Percentiles rank a stretch among this genome's conserved stretches.
These are phyloP conservation scores for Holacanthus passer DNA, from an alignment of 2,113 vertebrate genomes.

Conservation along the genomic window DNA sequence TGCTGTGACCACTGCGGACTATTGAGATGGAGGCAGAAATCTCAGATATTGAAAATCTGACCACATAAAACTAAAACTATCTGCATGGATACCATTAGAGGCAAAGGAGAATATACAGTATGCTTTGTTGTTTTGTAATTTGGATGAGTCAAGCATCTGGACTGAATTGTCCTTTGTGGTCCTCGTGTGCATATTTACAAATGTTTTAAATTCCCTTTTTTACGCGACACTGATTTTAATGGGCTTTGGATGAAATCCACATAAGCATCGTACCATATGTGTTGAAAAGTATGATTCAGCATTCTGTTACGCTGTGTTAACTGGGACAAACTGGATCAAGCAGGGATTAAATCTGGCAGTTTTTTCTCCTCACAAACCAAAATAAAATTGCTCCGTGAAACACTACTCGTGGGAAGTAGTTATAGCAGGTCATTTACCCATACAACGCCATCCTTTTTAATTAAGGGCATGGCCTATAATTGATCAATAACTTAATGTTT, in stretches of 20 bases:
- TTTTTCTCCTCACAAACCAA: constrained; percentile 3
- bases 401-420: neutral
- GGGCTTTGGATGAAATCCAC: constrained; percentile 5
- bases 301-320: constrained; percentile 9
- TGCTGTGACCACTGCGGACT: neutral
- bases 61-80: neutral
- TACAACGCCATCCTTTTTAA: constrained; percentile 5
- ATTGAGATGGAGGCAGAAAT: neutral
- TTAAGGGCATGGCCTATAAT: constrained; percentile 19
- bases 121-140: neutral
- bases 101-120: neutral
- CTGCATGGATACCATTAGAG: neutral
- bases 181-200: neutral
- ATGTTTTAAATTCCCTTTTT: constrained; percentile 13
- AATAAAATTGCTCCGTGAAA: neutral
- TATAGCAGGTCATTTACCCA: neutral
- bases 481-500: constrained; percentile 47
- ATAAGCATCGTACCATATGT: constrained; percentile 29
- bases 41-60: neutral
- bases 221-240: constrained; percentile 12
- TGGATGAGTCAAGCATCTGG: neutral
- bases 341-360: neutral
- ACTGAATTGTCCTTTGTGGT: constrained; percentile 22
- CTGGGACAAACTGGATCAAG: neutral
- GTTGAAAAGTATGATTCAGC: constrained; percentile 35